A percentile compares a stretch with the other conserved stretches of the same genome.
These are phyloP conservation scores for Porites lutea DNA, from an alignment of 64 coral and sea anemone species.

Conservation along the genomic window DNA sequence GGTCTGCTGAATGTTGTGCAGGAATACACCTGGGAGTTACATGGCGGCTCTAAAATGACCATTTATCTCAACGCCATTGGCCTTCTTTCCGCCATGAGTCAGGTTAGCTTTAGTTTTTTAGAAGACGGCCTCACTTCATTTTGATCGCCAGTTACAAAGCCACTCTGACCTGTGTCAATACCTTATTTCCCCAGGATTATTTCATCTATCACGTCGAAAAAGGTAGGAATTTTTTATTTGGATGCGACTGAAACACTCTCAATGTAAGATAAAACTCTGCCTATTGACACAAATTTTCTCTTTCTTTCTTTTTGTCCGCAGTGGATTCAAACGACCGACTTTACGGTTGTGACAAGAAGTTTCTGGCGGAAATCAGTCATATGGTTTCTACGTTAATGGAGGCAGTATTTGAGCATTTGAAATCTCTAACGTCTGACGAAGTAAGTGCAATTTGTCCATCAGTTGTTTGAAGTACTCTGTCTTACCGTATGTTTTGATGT, in stretches of 20 bases:
- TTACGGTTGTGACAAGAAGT: slow-evolving; percentile 95
- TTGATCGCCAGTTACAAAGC: not conserved
- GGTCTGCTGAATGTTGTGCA: slow-evolving; percentile 92
- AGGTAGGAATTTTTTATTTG: slow-evolving; percentile 49
- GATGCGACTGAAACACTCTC: no score
- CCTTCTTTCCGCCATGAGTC: slow-evolving; percentile 85
- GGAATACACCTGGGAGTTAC: slow-evolving; percentile 94
- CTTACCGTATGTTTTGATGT: not conserved
- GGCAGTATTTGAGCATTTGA: slow-evolving; percentile 84
- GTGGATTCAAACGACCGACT: slow-evolving; percentile 96
- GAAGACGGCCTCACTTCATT: not conserved
- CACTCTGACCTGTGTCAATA: no score
- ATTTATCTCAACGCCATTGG: slow-evolving; percentile 91
- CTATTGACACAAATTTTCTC: no score
- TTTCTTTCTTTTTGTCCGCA: not conserved
- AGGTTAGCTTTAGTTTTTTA: slow-evolving; percentile 54
- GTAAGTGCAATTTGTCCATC: slow-evolving; percentile 17
- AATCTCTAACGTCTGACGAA: slow-evolving; percentile 72
- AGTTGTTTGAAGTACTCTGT: not conserved
- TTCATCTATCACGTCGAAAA: slow-evolving; percentile 96
- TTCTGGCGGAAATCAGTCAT: slow-evolving; percentile 85
- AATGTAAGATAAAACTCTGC: no score
- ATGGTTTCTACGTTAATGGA: slow-evolving; percentile 81
- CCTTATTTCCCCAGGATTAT: slow-evolving; percentile 69
- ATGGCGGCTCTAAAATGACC: slow-evolving; percentile 92